A percentile compares a stretch with the other conserved stretches of the same genome.
phyloP scores from a whole-genome alignment of 2,888 invertebrate genomes.

The Pecten maximus region DNA sequence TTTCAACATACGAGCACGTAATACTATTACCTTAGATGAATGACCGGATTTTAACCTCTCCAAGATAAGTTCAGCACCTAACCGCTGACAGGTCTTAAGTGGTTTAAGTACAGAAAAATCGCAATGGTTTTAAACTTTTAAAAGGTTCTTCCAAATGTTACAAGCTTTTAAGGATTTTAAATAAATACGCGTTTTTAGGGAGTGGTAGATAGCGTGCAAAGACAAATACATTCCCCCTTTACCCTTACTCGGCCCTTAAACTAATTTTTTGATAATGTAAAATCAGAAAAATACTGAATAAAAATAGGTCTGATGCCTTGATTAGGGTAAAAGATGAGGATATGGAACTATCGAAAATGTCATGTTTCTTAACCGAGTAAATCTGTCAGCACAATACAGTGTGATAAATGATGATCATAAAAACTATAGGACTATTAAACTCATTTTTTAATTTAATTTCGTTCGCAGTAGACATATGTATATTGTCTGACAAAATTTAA shows the following conservation, averaged over 20 bases:
- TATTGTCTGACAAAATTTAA: too few relatives aligned
- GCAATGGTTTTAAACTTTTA: background rate
- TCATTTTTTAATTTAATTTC: too few relatives aligned
- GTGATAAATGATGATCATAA: too few relatives aligned
- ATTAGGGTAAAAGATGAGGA: background rate
- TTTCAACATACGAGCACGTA: background rate
- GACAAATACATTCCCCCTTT: background rate
- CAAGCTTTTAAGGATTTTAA: slow-evolving; percentile 4
- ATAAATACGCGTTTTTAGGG: background rate
- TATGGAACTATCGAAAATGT: background rate
- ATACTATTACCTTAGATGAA: background rate
- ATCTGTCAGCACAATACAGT: background rate
- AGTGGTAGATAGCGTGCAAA: background rate
- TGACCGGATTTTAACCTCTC: background rate
- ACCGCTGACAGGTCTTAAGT: background rate
- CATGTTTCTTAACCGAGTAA: background rate
- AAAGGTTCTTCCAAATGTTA: slow-evolving; percentile 15
- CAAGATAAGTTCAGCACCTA: background rate
- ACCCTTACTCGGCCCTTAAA: background rate
- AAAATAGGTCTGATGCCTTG: background rate
- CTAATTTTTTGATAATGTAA: background rate
- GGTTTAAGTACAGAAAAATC: slow-evolving; percentile 23
- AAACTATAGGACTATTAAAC: too few relatives aligned
- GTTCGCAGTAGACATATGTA: too few relatives aligned
- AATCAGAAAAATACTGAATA: background rate